Conservation (phyloP, 2,888 invertebrate genomes). For the Alloplasta piceator region DNA sequence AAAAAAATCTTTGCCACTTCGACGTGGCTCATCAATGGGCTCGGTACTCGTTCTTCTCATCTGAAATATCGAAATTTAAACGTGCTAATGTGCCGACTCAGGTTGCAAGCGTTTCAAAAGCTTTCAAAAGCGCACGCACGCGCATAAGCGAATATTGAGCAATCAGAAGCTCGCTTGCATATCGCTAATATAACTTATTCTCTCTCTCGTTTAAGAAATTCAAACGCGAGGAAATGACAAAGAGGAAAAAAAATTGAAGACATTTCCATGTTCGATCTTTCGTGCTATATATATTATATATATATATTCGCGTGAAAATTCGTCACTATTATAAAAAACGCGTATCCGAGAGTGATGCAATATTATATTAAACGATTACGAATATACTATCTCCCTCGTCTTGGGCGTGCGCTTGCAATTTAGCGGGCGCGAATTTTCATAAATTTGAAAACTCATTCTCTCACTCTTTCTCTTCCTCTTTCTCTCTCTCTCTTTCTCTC, state of each 20-base stretch:
- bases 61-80: constrained; percentile 58
- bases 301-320: constrained; percentile 8
- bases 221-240: constrained; percentile 61
- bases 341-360: too few relatives aligned
- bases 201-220: constrained; percentile 40
- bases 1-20: neutral
- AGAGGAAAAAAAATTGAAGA: constrained; percentile 10
- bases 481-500: neutral
- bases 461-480: constrained; percentile 1
- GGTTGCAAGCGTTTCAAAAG: constrained; percentile 64
- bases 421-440: constrained; percentile 10
- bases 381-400: neutral
- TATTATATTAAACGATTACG: neutral
- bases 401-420: constrained; percentile 11
- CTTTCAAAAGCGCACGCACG: constrained; percentile 63
- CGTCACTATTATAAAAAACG: too few relatives aligned
- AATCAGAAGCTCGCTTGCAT: constrained; percentile 65
- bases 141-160: constrained; percentile 68
- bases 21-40: constrained; percentile 27
- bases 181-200: constrained; percentile 45
- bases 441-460: constrained; percentile 2
- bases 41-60: constrained; percentile 36
- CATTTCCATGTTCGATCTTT: constrained; percentile 7
- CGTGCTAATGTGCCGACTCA: constrained; percentile 67
- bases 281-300: neutral